These are phyloP conservation scores for Emys orbicularis DNA, from an alignment of 2,797 vertebrate species.

Conservation along the genomic window DNA sequence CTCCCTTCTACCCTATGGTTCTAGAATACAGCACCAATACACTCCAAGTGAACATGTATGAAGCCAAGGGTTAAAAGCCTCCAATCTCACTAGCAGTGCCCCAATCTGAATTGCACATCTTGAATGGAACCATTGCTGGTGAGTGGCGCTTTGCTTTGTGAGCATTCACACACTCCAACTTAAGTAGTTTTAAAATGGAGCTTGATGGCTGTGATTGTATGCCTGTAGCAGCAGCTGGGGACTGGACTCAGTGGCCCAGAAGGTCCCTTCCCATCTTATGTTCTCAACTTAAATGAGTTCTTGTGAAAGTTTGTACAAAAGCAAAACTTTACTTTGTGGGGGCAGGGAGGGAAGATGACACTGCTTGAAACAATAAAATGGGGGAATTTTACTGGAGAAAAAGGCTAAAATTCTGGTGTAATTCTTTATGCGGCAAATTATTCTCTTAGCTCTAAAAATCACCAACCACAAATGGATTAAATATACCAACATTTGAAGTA, in stretches of 20 bases:
- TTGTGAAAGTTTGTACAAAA: rapidly evolving
- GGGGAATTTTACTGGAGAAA: rapidly evolving
- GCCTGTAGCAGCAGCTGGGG: not conserved
- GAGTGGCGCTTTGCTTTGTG: not conserved
- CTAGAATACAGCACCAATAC: not conserved
- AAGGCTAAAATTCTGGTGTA: rapidly evolving
- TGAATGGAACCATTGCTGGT: not conserved
- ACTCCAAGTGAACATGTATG: not conserved
- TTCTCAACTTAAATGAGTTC: not conserved
- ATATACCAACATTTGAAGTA: not conserved
- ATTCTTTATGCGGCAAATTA: not conserved
- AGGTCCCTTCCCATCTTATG: not conserved
- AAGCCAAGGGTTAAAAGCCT: not conserved
- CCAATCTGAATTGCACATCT: not conserved
- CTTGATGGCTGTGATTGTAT: not conserved
- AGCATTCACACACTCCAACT: not conserved
- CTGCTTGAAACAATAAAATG: rapidly evolving
- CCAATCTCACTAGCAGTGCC: not conserved
- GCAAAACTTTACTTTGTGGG: not conserved
- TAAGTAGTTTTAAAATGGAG: not conserved
- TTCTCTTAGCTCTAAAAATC: not conserved
- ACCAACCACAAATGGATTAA: not conserved
- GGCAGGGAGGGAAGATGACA: not conserved
- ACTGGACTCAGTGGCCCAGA: not conserved
- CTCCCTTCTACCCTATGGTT: not conserved